These are phyloP conservation scores for Ammospiza nelsoni DNA, from an alignment of 2,113 vertebrate species.

Conservation along the genomic window DNA sequence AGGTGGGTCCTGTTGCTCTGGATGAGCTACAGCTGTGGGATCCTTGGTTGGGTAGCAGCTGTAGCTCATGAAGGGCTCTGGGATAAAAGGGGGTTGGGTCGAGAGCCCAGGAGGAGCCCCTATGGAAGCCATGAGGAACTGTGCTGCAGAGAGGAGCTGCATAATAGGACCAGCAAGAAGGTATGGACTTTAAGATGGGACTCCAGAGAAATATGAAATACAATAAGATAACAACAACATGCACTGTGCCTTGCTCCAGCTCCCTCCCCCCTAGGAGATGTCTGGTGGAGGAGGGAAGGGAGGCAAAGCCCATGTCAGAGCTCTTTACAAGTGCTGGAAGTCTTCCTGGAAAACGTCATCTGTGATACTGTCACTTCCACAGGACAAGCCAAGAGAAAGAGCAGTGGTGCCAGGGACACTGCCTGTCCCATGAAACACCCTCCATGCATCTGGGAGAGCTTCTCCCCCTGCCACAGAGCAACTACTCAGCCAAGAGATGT, in stretches of 20 bases:
- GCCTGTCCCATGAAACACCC: background rate
- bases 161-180: too few species aligned
- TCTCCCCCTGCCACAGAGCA: background rate
- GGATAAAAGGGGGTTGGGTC: too few species aligned
- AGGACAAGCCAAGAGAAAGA: slow-evolving; percentile 47
- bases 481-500: background rate
- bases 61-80: too few species aligned
- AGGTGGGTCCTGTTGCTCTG: too few species aligned
- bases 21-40: too few species aligned
- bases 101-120: too few species aligned
- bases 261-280: background rate
- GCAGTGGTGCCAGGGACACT: background rate
- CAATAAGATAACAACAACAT: too few species aligned
- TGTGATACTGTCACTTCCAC: slow-evolving; percentile 36
- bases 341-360: slow-evolving; percentile 34
- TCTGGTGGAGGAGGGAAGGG: background rate
- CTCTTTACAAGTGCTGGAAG: slow-evolving; percentile 41
- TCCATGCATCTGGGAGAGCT: background rate
- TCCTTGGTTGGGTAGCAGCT: too few species aligned
- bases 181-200: too few species aligned
- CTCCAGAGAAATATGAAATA: too few species aligned
- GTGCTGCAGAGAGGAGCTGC: too few species aligned
- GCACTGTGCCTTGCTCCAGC: background rate
- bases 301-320: background rate
- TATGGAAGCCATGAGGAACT: too few species aligned